A percentile compares a stretch with the other conserved stretches of the same genome.
Conservation (phyloP, 2,888 invertebrate genomes). For the Ormyrus nitidulus region DNA sequence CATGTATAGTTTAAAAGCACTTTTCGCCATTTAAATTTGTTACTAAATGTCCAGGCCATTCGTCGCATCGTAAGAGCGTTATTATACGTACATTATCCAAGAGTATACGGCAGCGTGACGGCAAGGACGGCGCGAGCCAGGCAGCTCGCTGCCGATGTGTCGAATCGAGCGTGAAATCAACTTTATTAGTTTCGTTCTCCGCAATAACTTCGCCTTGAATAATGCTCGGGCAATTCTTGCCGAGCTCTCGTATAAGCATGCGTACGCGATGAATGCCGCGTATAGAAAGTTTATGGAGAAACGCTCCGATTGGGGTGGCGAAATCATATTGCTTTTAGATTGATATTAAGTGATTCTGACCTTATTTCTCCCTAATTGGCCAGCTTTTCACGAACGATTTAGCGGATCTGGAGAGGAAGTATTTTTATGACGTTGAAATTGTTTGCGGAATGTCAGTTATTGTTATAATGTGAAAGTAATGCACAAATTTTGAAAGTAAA, state of each 20-base stretch:
- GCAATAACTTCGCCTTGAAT: slow-evolving; percentile 58
- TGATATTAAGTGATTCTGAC: slow-evolving; percentile 13
- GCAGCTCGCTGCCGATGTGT: slow-evolving; percentile 58
- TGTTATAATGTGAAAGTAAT: too few relatives aligned
- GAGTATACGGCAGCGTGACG: slow-evolving; percentile 10
- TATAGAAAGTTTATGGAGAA: not conserved
- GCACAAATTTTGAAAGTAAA: too few relatives aligned
- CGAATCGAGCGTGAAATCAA: slow-evolving; percentile 72
- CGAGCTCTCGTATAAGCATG: not conserved
- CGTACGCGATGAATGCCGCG: not conserved
- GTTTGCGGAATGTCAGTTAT: too few relatives aligned
- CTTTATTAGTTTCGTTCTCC: slow-evolving; percentile 69
- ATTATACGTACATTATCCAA: not conserved
- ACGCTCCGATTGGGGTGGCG: not conserved
- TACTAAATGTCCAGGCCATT: not conserved
- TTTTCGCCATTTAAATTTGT: not conserved
- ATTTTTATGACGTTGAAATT: too few relatives aligned
- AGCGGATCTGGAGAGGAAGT: too few relatives aligned
- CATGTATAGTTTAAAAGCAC: not conserved
- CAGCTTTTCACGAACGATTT: too few relatives aligned
- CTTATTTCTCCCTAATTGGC: not conserved
- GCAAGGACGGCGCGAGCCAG: slow-evolving; percentile 5
- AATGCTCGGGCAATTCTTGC: slow-evolving; percentile 35
- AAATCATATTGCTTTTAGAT: slow-evolving; percentile 25
- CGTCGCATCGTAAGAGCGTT: slow-evolving; percentile 4